Evolutionary conservation across 2,797 vertebrate species (phyloP).

Genomic region (Chromis chromis): DNA sequence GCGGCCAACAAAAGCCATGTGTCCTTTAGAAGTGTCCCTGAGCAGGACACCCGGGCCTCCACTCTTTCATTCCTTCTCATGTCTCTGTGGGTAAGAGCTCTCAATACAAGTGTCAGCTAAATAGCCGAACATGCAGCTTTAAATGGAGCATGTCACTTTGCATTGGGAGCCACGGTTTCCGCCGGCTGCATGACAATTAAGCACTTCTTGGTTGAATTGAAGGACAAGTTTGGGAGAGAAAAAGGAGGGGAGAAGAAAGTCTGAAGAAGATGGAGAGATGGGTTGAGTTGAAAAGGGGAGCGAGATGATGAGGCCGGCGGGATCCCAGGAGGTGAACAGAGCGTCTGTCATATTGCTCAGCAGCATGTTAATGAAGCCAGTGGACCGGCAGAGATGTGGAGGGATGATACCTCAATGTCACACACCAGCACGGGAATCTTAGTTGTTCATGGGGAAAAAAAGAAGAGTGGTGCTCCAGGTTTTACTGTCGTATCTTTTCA

Average conservation of each 20-base stretch:
- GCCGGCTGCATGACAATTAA: constrained; percentile 53
- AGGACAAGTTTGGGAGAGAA: constrained; percentile 45
- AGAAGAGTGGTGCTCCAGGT: neutral
- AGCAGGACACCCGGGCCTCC: constrained; percentile 13
- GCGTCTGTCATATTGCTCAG: constrained; percentile 37
- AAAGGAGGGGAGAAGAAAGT: constrained; percentile 5
- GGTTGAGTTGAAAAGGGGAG: constrained; percentile 25
- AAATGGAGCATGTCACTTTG: constrained; percentile 18
- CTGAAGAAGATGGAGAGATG: constrained; percentile 36
- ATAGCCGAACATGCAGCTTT: constrained; percentile 30
- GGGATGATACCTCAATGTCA: constrained; percentile 45
- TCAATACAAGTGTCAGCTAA: constrained; percentile 24
- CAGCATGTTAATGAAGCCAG: constrained; percentile 63
- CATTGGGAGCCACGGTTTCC: neutral
- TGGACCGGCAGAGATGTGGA: constrained; percentile 24
- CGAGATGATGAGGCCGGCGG: constrained; percentile 39
- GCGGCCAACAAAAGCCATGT: neutral
- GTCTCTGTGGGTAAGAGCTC: constrained; percentile 7
- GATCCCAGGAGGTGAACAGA: constrained; percentile 51
- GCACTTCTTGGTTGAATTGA: constrained; percentile 36
- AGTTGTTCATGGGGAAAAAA: too few relatives aligned
- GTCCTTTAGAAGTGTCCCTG: constrained; percentile 42
- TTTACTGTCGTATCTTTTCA: neutral
- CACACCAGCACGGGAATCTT: neutral
- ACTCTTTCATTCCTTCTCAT: constrained; percentile 30